A percentile compares a stretch with the other conserved stretches of the same genome.
Evolutionary conservation across 2,888 invertebrate genomes (phyloP).

Genomic region (Limnephilus lunatus): DNA sequence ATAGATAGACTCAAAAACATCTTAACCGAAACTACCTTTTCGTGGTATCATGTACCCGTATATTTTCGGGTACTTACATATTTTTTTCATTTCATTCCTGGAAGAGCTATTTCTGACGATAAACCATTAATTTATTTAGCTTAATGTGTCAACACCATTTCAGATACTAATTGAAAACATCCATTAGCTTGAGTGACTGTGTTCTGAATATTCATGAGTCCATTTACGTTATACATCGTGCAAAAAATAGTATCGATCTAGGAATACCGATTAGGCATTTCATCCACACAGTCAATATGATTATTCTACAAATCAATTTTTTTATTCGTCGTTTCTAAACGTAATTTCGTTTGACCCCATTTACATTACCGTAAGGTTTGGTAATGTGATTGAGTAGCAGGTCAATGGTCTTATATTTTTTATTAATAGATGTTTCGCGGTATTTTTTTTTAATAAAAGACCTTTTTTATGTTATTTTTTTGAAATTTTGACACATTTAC

Average conservation of each 20-base stretch:
- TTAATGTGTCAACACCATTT: background rate
- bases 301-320: background rate
- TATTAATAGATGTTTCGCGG: background rate
- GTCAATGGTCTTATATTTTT: background rate
- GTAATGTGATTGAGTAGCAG: background rate
- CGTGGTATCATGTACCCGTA: background rate
- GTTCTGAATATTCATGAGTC: background rate
- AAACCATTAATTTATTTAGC: background rate
- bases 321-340: background rate
- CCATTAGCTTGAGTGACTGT: background rate
- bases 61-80: too few relatives aligned
- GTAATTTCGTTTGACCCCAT: background rate
- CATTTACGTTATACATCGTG: background rate
- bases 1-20: background rate
- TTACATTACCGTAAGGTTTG: background rate
- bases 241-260: background rate
- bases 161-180: background rate
- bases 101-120: background rate
- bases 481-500: background rate
- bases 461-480: background rate
- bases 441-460: too few relatives aligned
- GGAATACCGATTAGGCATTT: background rate
- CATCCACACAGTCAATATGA: background rate
- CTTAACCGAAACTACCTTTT: background rate
- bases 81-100: background rate